Evolutionary conservation across 2,113 vertebrate species (phyloP).

Genomic region (Hypocryptadius cinnamomeus): DNA sequence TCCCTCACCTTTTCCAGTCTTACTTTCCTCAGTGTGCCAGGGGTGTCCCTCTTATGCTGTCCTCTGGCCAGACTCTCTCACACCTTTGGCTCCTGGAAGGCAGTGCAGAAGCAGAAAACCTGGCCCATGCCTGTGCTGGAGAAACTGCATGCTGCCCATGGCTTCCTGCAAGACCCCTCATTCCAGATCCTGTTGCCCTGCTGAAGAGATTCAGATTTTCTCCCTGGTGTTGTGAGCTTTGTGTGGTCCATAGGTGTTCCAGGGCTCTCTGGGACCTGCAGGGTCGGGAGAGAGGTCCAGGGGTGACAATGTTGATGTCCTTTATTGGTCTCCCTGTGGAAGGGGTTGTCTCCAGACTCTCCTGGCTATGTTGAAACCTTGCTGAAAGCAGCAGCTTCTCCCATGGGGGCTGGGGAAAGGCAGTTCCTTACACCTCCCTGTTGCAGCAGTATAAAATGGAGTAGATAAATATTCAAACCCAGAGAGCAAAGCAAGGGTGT

Average conservation of each 20-base stretch:
- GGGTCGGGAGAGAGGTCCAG: fast-evolving
- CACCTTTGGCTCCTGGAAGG: neutral
- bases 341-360: neutral
- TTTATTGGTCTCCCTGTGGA: neutral
- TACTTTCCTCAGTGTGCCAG: neutral
- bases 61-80: neutral
- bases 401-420: neutral
- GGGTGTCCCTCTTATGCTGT: neutral
- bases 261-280: neutral
- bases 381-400: neutral
- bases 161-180: neutral
- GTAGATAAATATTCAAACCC: neutral
- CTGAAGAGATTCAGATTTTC: neutral
- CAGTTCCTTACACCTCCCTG: neutral
- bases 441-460: neutral
- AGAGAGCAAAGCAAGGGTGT: neutral
- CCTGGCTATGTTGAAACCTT: neutral
- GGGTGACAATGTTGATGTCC: neutral
- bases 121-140: neutral
- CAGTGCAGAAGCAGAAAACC: neutral
- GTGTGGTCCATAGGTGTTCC: neutral
- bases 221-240: neutral
- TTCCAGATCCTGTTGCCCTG: neutral
- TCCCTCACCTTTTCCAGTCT: neutral
- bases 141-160: neutral